Evolutionary conservation across 2,113 vertebrate species (phyloP), one percentile per base, ranked within the genome.

Genomic region (Anarrhichthys ocellatus): DNA sequence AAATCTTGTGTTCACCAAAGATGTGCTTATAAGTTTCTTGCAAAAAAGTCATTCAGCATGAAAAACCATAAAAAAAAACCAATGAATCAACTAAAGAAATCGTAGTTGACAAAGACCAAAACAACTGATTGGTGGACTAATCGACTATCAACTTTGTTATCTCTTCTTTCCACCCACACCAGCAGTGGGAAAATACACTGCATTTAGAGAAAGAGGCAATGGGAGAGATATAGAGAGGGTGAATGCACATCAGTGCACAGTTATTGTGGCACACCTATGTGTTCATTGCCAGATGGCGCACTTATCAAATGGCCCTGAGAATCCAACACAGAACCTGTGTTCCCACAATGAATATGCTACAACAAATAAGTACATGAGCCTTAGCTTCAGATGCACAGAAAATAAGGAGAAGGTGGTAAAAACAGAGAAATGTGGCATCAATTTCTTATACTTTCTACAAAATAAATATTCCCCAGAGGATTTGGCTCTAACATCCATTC

Each of bases 301-400:
- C 66, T 66, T 62, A 59, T 66, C 67, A 76, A 54, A 61, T 29
- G 67, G 34, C 36, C 69, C 27, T 70, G 46, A 70, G 63, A 78
- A 46, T 78, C 32, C 9, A 46, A 75, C 34, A 70, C 42, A 36
- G 24, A 76, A 32, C 14, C 67, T 6, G 3, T 48, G 54, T 58
- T 75, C 9, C 81, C 44, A 44, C 11, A 74, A 15, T 64, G 29
- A 2, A 58, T 34, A 27, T 1, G 0, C 36, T 36, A 20, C 18
- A 40, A 61, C 29, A 29, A 27, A 72, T 18, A 29, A 9, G 13
- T 27, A 24, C 50, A 22, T 13, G 8, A 32, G 18, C 40, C 6
- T 20, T 44, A 22, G n/a, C n/a, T 32, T 48, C 8, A 61, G 27
- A 46, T 46, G 27, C 15, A 67, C 3, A 27, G 11, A 62, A 61